Base-by-base conservation (phyloP, 1,140 invertebrate genomes). In the Hyles vespertilio region DNA sequence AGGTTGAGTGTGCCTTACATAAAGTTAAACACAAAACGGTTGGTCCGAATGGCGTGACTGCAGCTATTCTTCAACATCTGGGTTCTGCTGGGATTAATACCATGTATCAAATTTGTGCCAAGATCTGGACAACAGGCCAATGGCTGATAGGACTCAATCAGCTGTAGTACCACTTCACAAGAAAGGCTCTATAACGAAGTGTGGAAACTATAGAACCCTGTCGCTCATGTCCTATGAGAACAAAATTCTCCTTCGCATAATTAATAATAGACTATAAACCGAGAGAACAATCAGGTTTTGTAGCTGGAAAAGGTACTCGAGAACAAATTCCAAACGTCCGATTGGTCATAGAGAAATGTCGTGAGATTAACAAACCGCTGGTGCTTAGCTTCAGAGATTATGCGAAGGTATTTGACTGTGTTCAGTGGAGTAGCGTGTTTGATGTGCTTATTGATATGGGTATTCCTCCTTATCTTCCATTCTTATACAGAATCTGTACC, bases 241-340 rank as follows among this genome's bases (percentile, higher is more conserved):
- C 22, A 22, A 22, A 22, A 22, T 22, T 22, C 22, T 22, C 22
- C 22, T 22, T 22, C 22, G 22, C 22, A 22, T 22, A 22, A 22
- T 22, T 22, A 22, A 22, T 22, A 22, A 22, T 22, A 22, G 22
- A 22, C 22, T 22, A 22, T 22, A 0, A 22, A 22, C 22, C 22
- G 22, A 22, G 53, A 43, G 65, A 66, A 54, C 61, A 67, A 56
- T 59, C 61, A 32, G 70, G 63, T 9, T 70, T 70, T 51, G 65
- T 70, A 2, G 58, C 48, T 11, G 62, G 60, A 8, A 69, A 54
- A 56, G 67, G 62, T 8, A 72, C 61, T 3, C 50, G 67, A 1
- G 64, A 67, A 34, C 64, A 72, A 44, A 63, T 72, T 11, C 22
- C 70, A 1, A 69, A 63, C 12, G 44, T 73, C 32, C 58, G 65